Evolutionary conservation across 2,113 vertebrate genomes (phyloP).

Genomic region (Setophaga kirtlandii): DNA sequence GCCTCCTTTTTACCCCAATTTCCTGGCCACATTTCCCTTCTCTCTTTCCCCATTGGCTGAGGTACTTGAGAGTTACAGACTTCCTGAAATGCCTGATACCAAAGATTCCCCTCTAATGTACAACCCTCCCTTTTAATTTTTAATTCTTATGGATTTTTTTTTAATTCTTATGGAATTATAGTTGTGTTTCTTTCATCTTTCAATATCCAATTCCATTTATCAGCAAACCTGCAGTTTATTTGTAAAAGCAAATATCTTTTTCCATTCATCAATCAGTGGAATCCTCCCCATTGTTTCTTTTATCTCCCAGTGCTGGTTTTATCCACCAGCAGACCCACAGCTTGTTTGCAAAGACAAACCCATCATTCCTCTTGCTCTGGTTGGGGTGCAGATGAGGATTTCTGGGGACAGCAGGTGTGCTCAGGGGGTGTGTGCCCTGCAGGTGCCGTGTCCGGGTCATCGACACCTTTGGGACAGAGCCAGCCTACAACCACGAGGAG

Average conservation of each 20-base stretch:
- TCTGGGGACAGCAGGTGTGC: neutral
- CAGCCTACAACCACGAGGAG: slow-evolving; percentile 94
- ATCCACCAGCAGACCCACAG: neutral
- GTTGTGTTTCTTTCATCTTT: neutral
- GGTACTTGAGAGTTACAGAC: neutral
- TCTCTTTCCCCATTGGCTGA: neutral
- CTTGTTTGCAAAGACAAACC: neutral
- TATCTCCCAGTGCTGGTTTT: neutral
- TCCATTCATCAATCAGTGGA: neutral
- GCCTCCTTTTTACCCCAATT: neutral
- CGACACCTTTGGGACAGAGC: slow-evolving; percentile 95
- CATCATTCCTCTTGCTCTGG: neutral
- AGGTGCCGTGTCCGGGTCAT: slow-evolving; percentile 96
- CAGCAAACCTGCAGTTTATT: neutral
- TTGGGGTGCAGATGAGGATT: rapidly evolving
- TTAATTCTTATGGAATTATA: too few relatives aligned
- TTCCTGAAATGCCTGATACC: neutral
- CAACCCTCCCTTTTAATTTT: neutral
- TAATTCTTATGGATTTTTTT: neutral
- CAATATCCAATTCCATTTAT: neutral
- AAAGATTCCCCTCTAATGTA: neutral
- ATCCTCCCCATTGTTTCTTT: neutral
- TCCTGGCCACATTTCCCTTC: neutral
- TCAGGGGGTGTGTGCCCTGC: neutral
- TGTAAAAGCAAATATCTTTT: neutral